Conservation (phyloP, 2,888 invertebrate species). For the Diarsia dahlii region DNA sequence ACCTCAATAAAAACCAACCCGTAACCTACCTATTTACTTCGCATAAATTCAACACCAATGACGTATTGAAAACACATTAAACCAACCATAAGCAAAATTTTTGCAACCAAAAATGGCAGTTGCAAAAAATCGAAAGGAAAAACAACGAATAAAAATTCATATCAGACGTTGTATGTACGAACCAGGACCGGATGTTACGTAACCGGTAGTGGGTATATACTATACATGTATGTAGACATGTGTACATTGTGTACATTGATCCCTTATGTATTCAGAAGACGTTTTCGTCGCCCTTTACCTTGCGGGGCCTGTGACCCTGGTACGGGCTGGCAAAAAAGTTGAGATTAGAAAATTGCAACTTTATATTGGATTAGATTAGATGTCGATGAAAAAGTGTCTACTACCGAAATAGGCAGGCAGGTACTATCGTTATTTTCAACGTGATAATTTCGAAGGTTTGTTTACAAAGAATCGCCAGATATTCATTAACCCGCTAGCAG, state of each 20-base stretch:
- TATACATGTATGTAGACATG: constrained; percentile 7
- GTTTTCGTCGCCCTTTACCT: constrained; percentile 74
- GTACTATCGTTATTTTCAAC: neutral
- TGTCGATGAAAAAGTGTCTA: neutral
- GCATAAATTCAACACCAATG: constrained; percentile 8
- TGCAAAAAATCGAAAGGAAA: constrained; percentile 55
- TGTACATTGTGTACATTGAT: constrained; percentile 59
- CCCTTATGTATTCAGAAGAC: constrained; percentile 67
- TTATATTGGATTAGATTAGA: neutral
- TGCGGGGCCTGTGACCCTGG: constrained; percentile 58
- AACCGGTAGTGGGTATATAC: constrained; percentile 63
- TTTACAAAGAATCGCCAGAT: neutral
- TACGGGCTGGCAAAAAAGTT: constrained; percentile 24
- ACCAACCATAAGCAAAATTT: constrained; percentile 13
- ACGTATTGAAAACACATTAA: constrained; percentile 16
- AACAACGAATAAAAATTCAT: constrained; percentile 59
- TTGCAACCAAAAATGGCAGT: constrained; percentile 33
- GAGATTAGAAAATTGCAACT: neutral
- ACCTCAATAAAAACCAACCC: neutral
- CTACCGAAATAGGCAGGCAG: neutral
- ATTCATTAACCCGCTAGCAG: neutral
- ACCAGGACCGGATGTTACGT: constrained; percentile 68
- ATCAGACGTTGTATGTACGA: constrained; percentile 51
- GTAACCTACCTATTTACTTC: neutral
- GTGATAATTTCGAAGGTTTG: neutral